Evolutionary conservation across 1,140 invertebrate species (phyloP), one percentile per base, ranked within the genome.

Genomic region (Pantala flavescens): DNA sequence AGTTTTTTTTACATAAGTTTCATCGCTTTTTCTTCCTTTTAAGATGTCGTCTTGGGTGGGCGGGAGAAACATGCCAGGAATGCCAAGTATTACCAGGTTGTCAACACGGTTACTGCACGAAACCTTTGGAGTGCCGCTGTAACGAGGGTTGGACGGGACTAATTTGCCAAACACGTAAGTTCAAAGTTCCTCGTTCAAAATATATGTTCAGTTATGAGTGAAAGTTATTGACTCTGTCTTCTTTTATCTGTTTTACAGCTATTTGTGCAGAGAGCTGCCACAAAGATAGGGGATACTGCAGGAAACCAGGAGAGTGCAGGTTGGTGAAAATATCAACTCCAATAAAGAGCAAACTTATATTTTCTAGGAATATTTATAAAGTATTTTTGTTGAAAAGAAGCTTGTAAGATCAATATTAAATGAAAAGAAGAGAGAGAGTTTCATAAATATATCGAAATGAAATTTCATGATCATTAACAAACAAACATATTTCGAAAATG

Each of bases 91-190:
- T 94, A 77, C 89, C 92, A 76, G 93, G 93, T 81, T 91, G 92
- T 82, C 86, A 91, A 82, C 87, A 92, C 79, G 90, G 93, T 71
- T 90, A 90, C 78, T 95, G 90, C 84, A 90, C 90, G 81, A 93
- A 90, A 81, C 92, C 90, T 49, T 84, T 94, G 0, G 92, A 95
- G 81, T 96, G 93, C 84, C 89, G 91, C 78, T 96, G 94, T 79
- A 83, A 90, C 23, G 89, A 91, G 2, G 95, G 95, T 21, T 98
- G 90, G 83, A 94, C 91, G 71, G 96, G 96, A 70, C 85, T 93
- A 72, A 86, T 96, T 71, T 95, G 93, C 82, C 91, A 96, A 82
- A 91, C 87, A 72, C 90, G 93, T 95, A 83, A 90, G 90, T 87
- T 36, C 28, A 36, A 36, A 36, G 28, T 36, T 36, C 28, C 28